A percentile compares a stretch with the other conserved stretches of the same genome.
phyloP scores from a whole-genome alignment of 1,140 invertebrate genomes.

The Trichonephila inaurata region DNA sequence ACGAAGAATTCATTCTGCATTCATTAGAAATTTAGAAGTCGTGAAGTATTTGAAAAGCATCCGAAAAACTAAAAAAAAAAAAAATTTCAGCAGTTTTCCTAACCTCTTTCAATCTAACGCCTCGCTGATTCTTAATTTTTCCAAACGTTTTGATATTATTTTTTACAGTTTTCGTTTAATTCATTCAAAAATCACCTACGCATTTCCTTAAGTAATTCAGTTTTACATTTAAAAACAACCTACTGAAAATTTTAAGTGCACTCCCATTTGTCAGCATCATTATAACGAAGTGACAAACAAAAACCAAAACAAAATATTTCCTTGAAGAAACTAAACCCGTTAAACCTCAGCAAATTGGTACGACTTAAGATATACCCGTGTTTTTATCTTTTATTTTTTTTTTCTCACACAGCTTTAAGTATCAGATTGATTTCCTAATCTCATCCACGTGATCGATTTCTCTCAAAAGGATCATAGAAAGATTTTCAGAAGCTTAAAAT shows the following conservation, averaged over 20 bases:
- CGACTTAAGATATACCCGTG: background rate
- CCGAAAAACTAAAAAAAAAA: no score
- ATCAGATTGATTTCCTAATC: conserved; percentile 37
- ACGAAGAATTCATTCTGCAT: no score
- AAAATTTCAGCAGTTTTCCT: no score
- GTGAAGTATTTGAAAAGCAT: no score
- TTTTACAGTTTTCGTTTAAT: background rate
- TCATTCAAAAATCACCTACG: background rate
- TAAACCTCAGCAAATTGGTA: background rate
- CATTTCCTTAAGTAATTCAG: background rate
- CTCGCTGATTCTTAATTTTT: no score
- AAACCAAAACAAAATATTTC: background rate
- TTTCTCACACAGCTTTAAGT: conserved; percentile 25
- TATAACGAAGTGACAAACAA: background rate
- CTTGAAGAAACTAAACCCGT: background rate
- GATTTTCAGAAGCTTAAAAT: conserved; percentile 3
- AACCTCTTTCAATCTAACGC: no score
- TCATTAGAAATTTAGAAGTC: no score
- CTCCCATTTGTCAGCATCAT: background rate
- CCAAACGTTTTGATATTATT: background rate
- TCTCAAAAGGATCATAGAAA: background rate
- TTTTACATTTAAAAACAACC: background rate
- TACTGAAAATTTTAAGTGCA: background rate
- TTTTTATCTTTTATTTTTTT: conserved; percentile 10
- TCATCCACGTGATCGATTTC: conserved; percentile 14